These are phyloP conservation scores for Pseudococcus longispinus DNA, from an alignment of 2,888 invertebrate genomes.

Conservation along the genomic window DNA sequence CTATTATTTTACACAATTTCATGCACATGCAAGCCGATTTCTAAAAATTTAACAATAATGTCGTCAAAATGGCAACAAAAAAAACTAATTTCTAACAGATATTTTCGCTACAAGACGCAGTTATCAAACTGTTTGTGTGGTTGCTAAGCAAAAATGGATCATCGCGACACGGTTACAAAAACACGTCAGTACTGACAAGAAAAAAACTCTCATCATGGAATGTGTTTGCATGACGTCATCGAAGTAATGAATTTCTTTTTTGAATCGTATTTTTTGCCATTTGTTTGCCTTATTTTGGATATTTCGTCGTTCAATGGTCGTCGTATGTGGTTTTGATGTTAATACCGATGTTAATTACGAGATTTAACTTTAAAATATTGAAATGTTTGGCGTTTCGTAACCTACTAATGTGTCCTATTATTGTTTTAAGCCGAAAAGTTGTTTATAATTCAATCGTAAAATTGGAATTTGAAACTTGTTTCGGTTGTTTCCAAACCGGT, in stretches of 20 bases:
- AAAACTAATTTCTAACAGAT: neutral
- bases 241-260: neutral
- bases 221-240: slow-evolving; percentile 40
- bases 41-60: neutral
- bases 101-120: slow-evolving; percentile 35
- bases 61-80: slow-evolving; percentile 20
- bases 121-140: slow-evolving; percentile 45
- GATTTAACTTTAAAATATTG: neutral
- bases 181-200: slow-evolving; percentile 44
- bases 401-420: neutral
- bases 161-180: slow-evolving; percentile 40
- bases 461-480: too few species aligned
- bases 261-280: neutral
- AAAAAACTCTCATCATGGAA: slow-evolving; percentile 38
- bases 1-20: neutral
- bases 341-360: neutral
- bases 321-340: neutral
- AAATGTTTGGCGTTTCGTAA: neutral
- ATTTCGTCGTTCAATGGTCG: neutral
- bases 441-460: too few species aligned
- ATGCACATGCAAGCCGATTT: neutral
- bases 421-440: too few species aligned
- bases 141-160: slow-evolving; percentile 43
- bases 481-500: too few species aligned
- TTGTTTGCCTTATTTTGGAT: neutral